Evolutionary conservation across 2,888 invertebrate genomes (phyloP).

Genomic region (Agonopterix arenella): DNA sequence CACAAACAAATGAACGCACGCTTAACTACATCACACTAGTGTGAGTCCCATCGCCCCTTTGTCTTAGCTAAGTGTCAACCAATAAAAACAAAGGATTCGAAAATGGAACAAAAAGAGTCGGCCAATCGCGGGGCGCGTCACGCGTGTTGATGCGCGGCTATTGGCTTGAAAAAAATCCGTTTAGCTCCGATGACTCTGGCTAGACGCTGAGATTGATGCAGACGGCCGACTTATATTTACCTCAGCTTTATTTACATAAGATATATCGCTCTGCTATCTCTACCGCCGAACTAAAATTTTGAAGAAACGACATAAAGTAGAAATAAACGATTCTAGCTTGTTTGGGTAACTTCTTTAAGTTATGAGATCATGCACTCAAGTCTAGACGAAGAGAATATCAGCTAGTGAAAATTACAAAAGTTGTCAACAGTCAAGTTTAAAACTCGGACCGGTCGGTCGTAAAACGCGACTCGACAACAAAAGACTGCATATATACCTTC

Average conservation of each 20-base stretch:
- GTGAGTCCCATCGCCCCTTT: conserved; percentile 68
- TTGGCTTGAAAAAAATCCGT: conserved; percentile 74
- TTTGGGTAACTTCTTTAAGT: no score
- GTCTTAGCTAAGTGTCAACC: conserved; percentile 78
- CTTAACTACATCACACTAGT: conserved; percentile 56
- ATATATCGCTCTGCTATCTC: conserved; percentile 16
- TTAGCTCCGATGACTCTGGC: conserved; percentile 69
- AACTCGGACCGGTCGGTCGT: not conserved
- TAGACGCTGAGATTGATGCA: conserved; percentile 69
- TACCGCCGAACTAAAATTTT: no score
- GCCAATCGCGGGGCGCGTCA: conserved; percentile 70
- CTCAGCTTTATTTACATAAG: conserved; percentile 37
- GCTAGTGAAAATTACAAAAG: conserved; percentile 1
- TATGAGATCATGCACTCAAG: not conserved
- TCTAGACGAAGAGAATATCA: not conserved
- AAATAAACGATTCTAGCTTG: no score
- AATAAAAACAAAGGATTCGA: conserved; percentile 77
- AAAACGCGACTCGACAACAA: not conserved
- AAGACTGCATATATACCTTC: not conserved
- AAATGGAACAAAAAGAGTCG: conserved; percentile 74
- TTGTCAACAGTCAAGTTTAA: not conserved
- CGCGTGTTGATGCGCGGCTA: conserved; percentile 72
- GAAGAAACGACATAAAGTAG: no score
- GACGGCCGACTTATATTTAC: conserved; percentile 46
- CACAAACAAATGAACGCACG: conserved; percentile 34